A percentile compares a stretch with the other conserved stretches of the same genome.
These are phyloP conservation scores for Drosophila subsilvestris DNA, from an alignment of 2,888 invertebrate genomes.

Conservation along the genomic window DNA sequence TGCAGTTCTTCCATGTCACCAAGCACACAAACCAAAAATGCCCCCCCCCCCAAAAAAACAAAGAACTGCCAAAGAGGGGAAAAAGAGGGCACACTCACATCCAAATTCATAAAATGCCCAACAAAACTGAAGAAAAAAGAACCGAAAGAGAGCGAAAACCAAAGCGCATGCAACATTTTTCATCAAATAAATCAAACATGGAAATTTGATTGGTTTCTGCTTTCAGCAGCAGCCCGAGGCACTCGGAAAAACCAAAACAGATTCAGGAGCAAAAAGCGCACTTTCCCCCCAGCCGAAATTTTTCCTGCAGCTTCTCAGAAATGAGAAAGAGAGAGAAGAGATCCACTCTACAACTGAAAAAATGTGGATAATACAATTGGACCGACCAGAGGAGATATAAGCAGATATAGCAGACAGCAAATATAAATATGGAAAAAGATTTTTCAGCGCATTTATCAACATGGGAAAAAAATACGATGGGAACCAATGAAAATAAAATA, in stretches of 20 bases:
- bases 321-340: neutral
- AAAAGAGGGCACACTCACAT: no score
- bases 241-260: slow-evolving; percentile 2
- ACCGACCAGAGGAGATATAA: no score
- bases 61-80: neutral
- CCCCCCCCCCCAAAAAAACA: neutral
- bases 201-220: slow-evolving; percentile 53
- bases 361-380: no score
- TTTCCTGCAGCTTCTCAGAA: slow-evolving; percentile 26
- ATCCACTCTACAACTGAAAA: no score
- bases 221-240: slow-evolving; percentile 1
- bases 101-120: no score
- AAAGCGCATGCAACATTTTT: slow-evolving; percentile 27
- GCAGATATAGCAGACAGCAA: neutral
- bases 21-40: neutral
- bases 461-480: neutral
- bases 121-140: neutral
- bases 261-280: slow-evolving; percentile 24
- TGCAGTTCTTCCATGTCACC: neutral
- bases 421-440: neutral
- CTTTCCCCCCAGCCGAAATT: slow-evolving; percentile 15
- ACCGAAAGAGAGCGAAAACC: no score
- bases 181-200: slow-evolving; percentile 41
- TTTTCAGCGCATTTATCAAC: no score
- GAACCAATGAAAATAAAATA: neutral